Percentiles rank a stretch among this genome's conserved stretches.
These are phyloP conservation scores for Echinarachnius parma DNA, from an alignment of 53 echinoderm and acorn worm species.

Conservation along the genomic window DNA sequence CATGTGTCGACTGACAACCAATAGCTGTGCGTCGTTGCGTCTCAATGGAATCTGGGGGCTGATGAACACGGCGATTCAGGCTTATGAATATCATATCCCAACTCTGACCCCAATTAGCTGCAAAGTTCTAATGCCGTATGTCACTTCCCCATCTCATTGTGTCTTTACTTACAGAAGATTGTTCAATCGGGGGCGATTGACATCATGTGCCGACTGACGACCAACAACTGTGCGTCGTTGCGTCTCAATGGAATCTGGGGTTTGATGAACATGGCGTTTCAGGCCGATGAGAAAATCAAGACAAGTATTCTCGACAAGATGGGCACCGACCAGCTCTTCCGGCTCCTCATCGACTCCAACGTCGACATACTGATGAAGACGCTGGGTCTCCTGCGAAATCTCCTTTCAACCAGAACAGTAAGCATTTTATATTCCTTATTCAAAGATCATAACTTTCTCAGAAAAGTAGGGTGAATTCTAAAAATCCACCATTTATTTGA, in stretches of 20 bases:
- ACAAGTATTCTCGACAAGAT: slow-evolving; percentile 74
- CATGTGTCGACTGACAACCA: slow-evolving; percentile 81
- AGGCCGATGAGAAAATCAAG: slow-evolving; percentile 92
- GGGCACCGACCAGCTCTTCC: slow-evolving; percentile 90
- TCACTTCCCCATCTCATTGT: no score
- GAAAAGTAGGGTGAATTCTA: neutral
- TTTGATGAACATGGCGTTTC: slow-evolving; percentile 99
- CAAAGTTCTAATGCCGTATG: no score
- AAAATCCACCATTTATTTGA: neutral
- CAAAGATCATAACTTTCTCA: neutral
- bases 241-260: slow-evolving; percentile 99
- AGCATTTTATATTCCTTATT: neutral
- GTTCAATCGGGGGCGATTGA: slow-evolving; percentile 88
- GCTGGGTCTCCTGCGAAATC: slow-evolving; percentile 83
- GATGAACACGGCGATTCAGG: no score
- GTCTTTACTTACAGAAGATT: slow-evolving; percentile 90
- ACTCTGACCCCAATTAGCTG: no score
- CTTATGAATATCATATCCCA: no score
- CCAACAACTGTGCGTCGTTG: slow-evolving; percentile 63
- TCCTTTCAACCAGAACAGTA: slow-evolving; percentile 84
- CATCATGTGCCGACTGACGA: slow-evolving; percentile 83
- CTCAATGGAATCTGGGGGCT: slow-evolving; percentile 99
- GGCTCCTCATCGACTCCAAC: slow-evolving; percentile 83
- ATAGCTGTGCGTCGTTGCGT: slow-evolving; percentile 66
- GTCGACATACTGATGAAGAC: slow-evolving; percentile 98